phyloP scores from a whole-genome alignment of 2,888 invertebrate species.

The Trissolcus japonicus region DNA sequence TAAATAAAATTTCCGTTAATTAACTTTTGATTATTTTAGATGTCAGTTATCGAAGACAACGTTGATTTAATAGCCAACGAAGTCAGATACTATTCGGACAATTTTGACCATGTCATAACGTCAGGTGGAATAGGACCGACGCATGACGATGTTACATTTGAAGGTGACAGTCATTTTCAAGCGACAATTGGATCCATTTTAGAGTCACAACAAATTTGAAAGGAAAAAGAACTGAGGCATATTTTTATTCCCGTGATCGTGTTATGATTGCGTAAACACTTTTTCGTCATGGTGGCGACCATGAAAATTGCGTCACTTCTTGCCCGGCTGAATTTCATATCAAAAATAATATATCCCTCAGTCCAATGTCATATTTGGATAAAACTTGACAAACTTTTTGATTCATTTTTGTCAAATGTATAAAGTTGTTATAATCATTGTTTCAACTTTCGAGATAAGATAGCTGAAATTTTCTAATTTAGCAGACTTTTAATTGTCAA shows the following conservation, averaged over 20 bases:
- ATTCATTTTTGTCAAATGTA: not conserved
- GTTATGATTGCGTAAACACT: constrained; percentile 1
- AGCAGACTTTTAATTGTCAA: too few species aligned
- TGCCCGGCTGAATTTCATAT: too few species aligned
- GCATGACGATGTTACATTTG: constrained; percentile 86
- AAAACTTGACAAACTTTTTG: too few species aligned
- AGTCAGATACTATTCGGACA: constrained; percentile 79
- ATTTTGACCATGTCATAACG: constrained; percentile 83
- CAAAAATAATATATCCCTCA: too few species aligned
- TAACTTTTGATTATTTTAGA: constrained; percentile 74
- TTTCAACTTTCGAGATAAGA: too few species aligned
- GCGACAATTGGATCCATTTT: not conserved
- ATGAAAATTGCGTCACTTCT: constrained; percentile 7
- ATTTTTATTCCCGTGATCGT: constrained; percentile 13
- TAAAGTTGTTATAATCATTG: too few species aligned
- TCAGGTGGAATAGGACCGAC: constrained; percentile 88
- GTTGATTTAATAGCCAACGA: constrained; percentile 81
- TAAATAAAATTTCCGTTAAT: constrained; percentile 2
- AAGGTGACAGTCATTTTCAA: constrained; percentile 76
- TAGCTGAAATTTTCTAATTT: too few species aligned
- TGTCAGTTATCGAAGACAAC: constrained; percentile 83
- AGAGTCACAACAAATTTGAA: not conserved
- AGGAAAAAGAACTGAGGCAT: constrained; percentile 5
- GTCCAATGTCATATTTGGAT: too few species aligned
- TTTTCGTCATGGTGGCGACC: constrained; percentile 17